Conservation (phyloP, 2,888 invertebrate genomes). For the Formica aserva region DNA sequence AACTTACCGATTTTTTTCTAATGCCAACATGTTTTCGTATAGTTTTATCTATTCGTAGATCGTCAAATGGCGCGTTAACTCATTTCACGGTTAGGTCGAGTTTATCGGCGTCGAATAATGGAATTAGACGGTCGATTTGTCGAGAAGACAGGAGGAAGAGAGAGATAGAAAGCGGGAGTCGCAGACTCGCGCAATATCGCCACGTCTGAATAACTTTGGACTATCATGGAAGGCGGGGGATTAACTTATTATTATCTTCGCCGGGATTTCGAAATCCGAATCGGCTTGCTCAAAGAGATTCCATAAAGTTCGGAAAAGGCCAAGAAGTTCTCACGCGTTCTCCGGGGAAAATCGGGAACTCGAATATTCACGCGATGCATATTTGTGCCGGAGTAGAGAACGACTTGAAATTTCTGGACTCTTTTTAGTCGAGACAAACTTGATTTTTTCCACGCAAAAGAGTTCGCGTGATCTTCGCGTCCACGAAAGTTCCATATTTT, state of each 20-base stretch:
- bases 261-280: slow-evolving; percentile 48
- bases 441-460: slow-evolving; percentile 67
- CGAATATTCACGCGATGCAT: slow-evolving; percentile 56
- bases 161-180: not conserved
- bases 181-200: slow-evolving; percentile 41
- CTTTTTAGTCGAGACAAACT: slow-evolving; percentile 62
- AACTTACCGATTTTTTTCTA: slow-evolving; percentile 8
- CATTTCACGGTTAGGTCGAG: slow-evolving; percentile 50
- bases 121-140: slow-evolving; percentile 51
- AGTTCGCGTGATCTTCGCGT: slow-evolving; percentile 8
- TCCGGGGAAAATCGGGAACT: slow-evolving; percentile 51
- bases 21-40: not conserved
- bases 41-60: slow-evolving; percentile 16
- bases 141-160: not conserved
- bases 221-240: slow-evolving; percentile 5
- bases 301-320: slow-evolving; percentile 66
- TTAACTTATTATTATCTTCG: slow-evolving; percentile 70
- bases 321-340: slow-evolving; percentile 63
- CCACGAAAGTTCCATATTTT: slow-evolving; percentile 42
- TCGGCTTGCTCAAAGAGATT: slow-evolving; percentile 65
- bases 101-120: slow-evolving; percentile 49
- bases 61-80: slow-evolving; percentile 44
- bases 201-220: slow-evolving; percentile 31
- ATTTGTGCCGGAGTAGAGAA: slow-evolving; percentile 54
- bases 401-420: slow-evolving; percentile 70